These are phyloP conservation scores for Agrilus planipennis DNA, from an alignment of 1,140 invertebrate genomes.

Conservation along the genomic window DNA sequence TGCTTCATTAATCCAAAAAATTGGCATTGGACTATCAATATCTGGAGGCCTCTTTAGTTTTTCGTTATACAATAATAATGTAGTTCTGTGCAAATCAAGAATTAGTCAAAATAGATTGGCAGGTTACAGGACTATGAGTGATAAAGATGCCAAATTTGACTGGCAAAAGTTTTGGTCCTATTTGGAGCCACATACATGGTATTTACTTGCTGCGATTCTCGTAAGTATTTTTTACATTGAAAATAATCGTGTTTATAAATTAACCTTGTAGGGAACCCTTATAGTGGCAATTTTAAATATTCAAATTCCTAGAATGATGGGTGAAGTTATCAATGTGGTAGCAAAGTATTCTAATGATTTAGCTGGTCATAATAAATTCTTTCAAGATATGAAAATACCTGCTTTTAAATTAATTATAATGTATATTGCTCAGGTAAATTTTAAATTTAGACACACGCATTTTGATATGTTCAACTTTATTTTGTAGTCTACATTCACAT, in stretches of 20 bases:
- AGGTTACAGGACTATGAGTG: constrained; percentile 17
- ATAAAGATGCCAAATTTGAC: constrained; percentile 41
- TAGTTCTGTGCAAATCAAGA: constrained; percentile 22
- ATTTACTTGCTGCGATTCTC: constrained; percentile 41
- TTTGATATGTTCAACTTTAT: too few species aligned
- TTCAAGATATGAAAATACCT: constrained; percentile 51
- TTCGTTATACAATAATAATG: constrained; percentile 14
- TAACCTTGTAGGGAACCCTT: constrained; percentile 55
- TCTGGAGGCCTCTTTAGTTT: constrained; percentile 17
- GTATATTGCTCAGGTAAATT: constrained; percentile 55
- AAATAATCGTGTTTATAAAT: constrained; percentile 2
- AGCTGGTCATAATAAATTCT: constrained; percentile 36
- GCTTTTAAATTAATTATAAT: constrained; percentile 50
- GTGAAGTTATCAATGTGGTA: constrained; percentile 65
- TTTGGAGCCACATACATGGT: constrained; percentile 43
- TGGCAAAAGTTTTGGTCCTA: constrained; percentile 52
- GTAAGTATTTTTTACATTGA: constrained; percentile 30
- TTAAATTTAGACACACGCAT: constrained; percentile 4
- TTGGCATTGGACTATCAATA: constrained; percentile 16
- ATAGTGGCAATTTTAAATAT: constrained; percentile 71
- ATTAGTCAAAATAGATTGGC: constrained; percentile 24
- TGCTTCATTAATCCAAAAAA: too few species aligned
- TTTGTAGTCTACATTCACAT: constrained; percentile 72
- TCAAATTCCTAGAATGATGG: constrained; percentile 63
- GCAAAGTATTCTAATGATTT: constrained; percentile 39